Evolutionary conservation across 2,113 vertebrate genomes (phyloP).

Genomic region (Podarcis cretensis): DNA sequence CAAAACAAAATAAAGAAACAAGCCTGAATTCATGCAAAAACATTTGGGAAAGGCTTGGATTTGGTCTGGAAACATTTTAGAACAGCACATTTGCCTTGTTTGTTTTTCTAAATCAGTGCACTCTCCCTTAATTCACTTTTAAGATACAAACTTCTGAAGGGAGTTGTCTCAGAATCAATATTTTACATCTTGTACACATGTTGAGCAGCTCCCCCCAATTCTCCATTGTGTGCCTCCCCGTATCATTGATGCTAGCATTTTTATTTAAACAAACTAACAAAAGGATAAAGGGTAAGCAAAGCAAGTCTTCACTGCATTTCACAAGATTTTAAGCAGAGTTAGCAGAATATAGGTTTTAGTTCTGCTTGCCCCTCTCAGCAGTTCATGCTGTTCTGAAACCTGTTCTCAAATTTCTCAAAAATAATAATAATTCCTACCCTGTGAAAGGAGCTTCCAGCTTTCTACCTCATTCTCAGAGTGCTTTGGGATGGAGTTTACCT

Average conservation of each 20-base stretch:
- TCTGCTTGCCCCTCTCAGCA: neutral
- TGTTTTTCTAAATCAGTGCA: slow-evolving; percentile 65
- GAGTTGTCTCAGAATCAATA: slow-evolving; percentile 40
- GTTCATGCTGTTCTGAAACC: neutral
- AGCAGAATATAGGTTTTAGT: neutral
- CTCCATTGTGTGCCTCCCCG: neutral
- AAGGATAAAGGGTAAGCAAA: neutral
- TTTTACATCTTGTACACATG: slow-evolving; percentile 23
- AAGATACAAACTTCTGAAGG: slow-evolving; percentile 51
- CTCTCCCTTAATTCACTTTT: slow-evolving; percentile 58
- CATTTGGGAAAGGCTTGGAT: slow-evolving; percentile 54
- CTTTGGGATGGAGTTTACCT: no score
- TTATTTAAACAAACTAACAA: slow-evolving; percentile 27
- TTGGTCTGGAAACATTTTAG: slow-evolving; percentile 52
- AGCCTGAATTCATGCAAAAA: slow-evolving; percentile 39
- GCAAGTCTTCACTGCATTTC: neutral
- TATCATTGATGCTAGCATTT: slow-evolving; percentile 23
- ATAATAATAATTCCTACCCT: no score
- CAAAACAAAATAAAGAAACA: slow-evolving; percentile 54
- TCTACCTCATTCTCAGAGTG: no score
- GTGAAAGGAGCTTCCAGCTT: no score
- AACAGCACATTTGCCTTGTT: slow-evolving; percentile 56
- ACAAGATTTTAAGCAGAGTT: neutral
- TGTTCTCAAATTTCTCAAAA: neutral
- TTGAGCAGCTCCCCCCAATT: neutral